Conservation (phyloP, 2,797 vertebrate species). For the Cuculus canorus region DNA sequence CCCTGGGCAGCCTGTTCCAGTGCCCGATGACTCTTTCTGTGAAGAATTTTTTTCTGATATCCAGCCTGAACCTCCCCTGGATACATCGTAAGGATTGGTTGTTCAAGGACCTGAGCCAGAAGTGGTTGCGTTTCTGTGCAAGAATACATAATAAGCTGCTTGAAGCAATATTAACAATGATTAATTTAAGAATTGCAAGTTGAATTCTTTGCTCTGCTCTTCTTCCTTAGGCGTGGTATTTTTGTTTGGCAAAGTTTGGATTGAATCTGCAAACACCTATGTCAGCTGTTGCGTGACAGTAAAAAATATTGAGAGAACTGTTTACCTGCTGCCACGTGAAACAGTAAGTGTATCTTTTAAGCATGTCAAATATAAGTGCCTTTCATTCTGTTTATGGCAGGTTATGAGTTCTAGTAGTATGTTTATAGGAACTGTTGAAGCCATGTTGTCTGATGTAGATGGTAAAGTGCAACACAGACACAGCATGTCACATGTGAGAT, state of each 20-base stretch:
- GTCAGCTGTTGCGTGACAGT: conserved; percentile 96
- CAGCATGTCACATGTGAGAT: neutral
- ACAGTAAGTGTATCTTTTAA: conserved; percentile 76
- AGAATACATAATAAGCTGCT: neutral
- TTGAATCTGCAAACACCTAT: conserved; percentile 86
- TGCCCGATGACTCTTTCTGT: no score
- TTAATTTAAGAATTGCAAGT: neutral
- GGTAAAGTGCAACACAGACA: neutral
- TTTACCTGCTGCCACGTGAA: conserved; percentile 94
- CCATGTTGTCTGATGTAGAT: neutral
- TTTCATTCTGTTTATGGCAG: conserved; percentile 40
- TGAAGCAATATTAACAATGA: neutral
- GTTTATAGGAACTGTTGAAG: conserved; percentile 1
- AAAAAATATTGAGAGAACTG: conserved; percentile 92
- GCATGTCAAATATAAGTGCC: conserved; percentile 28
- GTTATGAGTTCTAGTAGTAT: neutral
- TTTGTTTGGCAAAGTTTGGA: conserved; percentile 97
- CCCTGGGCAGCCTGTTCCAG: no score
- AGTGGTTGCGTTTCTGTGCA: neutral
- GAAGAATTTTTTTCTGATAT: no score
- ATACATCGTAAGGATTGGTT: neutral
- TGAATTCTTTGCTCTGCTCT: conserved; percentile 35
- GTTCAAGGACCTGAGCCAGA: neutral
- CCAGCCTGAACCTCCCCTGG: no score
- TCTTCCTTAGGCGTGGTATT: conserved; percentile 88